A percentile compares a stretch with the other conserved stretches of the same genome.
Conservation (phyloP, 2,888 invertebrate genomes). For the Limnephilus rhombicus region DNA sequence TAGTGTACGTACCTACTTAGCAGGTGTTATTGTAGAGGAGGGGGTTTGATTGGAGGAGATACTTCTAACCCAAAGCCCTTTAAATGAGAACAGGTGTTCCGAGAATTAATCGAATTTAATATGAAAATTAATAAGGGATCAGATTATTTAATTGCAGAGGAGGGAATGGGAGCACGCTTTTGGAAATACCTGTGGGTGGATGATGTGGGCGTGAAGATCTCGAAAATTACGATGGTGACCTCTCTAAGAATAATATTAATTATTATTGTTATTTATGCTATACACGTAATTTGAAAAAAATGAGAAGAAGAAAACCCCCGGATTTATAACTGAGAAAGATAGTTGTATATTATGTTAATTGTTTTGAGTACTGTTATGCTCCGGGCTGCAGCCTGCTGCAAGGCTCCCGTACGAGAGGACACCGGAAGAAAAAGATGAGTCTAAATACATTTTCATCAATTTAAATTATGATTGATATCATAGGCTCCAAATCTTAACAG, state of each 20-base stretch:
- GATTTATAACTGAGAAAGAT: too few relatives aligned
- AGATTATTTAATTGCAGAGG: background rate
- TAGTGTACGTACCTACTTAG: background rate
- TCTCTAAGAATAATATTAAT: background rate
- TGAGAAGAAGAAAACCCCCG: too few relatives aligned
- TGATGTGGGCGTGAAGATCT: background rate
- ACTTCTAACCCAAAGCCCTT: background rate
- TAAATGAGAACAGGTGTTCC: constrained; percentile 28
- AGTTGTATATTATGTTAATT: too few relatives aligned
- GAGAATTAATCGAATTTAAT: constrained; percentile 16
- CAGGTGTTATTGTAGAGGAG: constrained; percentile 18
- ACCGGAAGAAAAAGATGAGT: too few relatives aligned
- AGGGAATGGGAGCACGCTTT: background rate
- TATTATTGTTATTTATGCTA: background rate
- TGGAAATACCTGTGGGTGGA: background rate
- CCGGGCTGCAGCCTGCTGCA: too few relatives aligned
- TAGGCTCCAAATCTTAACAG: too few relatives aligned
- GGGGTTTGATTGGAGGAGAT: constrained; percentile 24
- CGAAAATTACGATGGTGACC: background rate
- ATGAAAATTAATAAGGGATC: constrained; percentile 46
- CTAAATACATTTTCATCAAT: too few relatives aligned
- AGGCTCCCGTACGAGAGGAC: too few relatives aligned
- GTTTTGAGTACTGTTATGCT: too few relatives aligned
- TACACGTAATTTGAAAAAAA: background rate
- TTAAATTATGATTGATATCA: too few relatives aligned